phyloP scores from a whole-genome alignment of 2,888 invertebrate species.

The Leptopilina drosophilae region DNA sequence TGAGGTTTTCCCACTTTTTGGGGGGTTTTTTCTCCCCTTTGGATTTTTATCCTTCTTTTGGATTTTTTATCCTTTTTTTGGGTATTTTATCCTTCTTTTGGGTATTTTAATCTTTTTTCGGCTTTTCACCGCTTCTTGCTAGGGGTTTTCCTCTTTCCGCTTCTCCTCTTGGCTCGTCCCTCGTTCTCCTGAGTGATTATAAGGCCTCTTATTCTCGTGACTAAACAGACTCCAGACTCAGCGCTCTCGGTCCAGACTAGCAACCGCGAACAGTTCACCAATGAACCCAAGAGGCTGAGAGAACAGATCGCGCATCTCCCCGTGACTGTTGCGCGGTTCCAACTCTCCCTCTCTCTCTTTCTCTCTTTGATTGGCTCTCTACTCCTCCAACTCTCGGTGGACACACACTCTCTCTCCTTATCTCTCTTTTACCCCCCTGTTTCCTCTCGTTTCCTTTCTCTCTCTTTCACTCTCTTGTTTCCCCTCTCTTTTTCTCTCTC shows the following conservation, averaged over 20 bases:
- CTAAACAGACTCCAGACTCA: constrained; percentile 68
- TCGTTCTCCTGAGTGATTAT: no score
- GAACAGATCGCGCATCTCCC: constrained; percentile 59
- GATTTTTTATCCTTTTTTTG: no score
- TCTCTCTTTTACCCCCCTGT: constrained; percentile 8
- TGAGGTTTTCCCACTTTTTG: not conserved
- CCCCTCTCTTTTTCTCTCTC: constrained; percentile 44
- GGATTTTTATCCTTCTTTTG: no score
- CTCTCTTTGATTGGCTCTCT: constrained; percentile 55
- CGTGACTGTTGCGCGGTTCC: constrained; percentile 63
- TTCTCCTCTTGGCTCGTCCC: no score
- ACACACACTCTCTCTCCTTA: constrained; percentile 12
- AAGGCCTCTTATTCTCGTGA: constrained; percentile 52
- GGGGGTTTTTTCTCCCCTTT: no score
- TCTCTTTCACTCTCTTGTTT: constrained; percentile 53
- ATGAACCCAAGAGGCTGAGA: constrained; percentile 42
- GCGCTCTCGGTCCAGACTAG: constrained; percentile 41
- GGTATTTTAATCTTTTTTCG: no score
- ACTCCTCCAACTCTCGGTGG: constrained; percentile 30
- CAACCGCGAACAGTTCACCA: constrained; percentile 46
- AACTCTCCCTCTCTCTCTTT: constrained; percentile 40
- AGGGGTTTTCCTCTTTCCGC: no score
- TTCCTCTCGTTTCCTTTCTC: constrained; percentile 13
- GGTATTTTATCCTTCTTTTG: no score
- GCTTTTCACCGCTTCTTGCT: no score